Evolutionary conservation across 2,113 vertebrate species (phyloP), one percentile per base, ranked within the genome.

Genomic region (Prinia subflava): DNA sequence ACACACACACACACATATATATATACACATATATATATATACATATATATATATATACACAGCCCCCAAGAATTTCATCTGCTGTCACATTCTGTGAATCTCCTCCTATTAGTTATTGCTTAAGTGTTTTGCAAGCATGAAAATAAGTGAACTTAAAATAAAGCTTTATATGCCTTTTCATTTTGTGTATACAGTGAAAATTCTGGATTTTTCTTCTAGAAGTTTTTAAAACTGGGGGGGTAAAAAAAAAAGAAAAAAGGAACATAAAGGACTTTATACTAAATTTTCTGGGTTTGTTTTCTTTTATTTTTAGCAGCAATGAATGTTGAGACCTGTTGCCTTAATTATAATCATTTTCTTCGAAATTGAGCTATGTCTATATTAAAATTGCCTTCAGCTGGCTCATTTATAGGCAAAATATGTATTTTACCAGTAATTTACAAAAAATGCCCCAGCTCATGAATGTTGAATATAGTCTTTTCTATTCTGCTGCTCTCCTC

Each of bases 401-500:
- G 4, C 3, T 79, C 23, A 46, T 87, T 74, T 55, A 44, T 31
- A 33, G 8, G 30, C 13, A 85, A 89, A 93, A 88, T 76, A 69
- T 62, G 5, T 21, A 59, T 77, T 88, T 47, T 50, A 15, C 44
- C 22, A 57, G 18, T 91, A 3, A 76, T 75, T 47, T 46, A 10
- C 28, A 33, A 80, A 85, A 90, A 92, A 50, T 19, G 3, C 14
- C 6, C 11, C 24, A 15, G 28, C 10, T 91, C 15, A 74, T 65
- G 47, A 84, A 68, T 47, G 55, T 64, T 91, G 55, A 90, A 74
- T 27, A 41, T 41, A 75, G 49, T 41, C 50, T 83, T 87, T 92
- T 92, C 49, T 75, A 8, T 42, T 94, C 77, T 77, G 10, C 65
- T 69, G 7, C 56, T 67, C 52, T 73, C 27, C 42, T 77, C 20